These are phyloP conservation scores for Osmoderma eremita DNA, from an alignment of 2,888 invertebrate species.

Conservation along the genomic window DNA sequence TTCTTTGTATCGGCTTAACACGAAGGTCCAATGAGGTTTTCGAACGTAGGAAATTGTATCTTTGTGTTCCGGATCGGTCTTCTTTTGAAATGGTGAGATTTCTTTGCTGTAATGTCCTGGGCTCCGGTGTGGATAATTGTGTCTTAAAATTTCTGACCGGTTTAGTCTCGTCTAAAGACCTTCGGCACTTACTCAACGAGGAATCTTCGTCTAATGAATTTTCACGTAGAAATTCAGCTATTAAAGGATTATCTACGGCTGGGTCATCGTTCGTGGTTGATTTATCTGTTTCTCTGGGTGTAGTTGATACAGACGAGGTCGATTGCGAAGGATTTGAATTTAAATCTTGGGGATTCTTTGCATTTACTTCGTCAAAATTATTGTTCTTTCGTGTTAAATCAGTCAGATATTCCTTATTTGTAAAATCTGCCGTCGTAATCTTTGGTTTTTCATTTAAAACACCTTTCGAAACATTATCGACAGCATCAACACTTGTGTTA, in stretches of 20 bases:
- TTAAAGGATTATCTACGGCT: conserved; percentile 53
- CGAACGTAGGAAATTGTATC: conserved; percentile 60
- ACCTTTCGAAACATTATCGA: conserved; percentile 37
- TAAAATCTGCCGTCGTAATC: not conserved
- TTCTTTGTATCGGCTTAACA: conserved; percentile 58
- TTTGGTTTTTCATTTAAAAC: conserved; percentile 1
- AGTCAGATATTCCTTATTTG: not conserved
- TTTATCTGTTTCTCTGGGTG: not conserved
- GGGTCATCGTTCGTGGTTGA: not conserved
- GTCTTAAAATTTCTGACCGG: conserved; percentile 23
- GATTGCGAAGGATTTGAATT: conserved; percentile 25
- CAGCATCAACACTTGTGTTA: conserved; percentile 1
- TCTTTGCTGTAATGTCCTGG: not conserved
- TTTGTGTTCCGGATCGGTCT: conserved; percentile 10
- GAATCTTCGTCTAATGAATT: conserved; percentile 54
- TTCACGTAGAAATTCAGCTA: conserved; percentile 58
- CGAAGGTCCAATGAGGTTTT: conserved; percentile 61
- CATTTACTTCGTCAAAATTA: not conserved
- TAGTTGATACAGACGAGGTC: not conserved
- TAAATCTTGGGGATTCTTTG: not conserved
- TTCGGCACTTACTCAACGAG: conserved; percentile 42
- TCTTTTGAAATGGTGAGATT: not conserved
- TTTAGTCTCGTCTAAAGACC: conserved; percentile 42
- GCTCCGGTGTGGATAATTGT: conserved; percentile 19
- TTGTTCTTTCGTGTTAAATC: not conserved